phyloP scores from a whole-genome alignment of 2,888 invertebrate genomes.

The Pediacus dermestoides region DNA sequence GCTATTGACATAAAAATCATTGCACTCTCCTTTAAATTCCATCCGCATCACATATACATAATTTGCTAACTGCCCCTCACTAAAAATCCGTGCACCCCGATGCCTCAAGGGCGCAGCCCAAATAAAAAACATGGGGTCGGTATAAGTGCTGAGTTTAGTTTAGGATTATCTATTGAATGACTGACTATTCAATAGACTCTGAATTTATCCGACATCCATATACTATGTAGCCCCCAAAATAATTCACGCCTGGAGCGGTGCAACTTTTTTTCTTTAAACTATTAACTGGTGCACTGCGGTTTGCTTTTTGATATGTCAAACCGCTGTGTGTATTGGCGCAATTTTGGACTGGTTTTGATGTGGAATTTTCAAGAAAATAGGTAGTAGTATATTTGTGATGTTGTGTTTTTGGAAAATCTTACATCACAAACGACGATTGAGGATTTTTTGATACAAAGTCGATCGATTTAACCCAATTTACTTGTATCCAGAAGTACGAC shows the following conservation, averaged over 20 bases:
- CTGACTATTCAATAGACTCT: slow-evolving; percentile 30
- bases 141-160: slow-evolving; percentile 35
- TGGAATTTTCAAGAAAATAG: too few relatives aligned
- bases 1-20: slow-evolving; percentile 27
- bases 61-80: slow-evolving; percentile 17
- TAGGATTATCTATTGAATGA: slow-evolving; percentile 35
- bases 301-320: slow-evolving; percentile 30
- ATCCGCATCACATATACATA: slow-evolving; percentile 20
- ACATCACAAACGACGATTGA: too few relatives aligned
- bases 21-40: slow-evolving; percentile 24
- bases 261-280: slow-evolving; percentile 27
- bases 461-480: too few relatives aligned
- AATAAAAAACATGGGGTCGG: slow-evolving; percentile 17
- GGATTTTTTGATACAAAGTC: too few relatives aligned
- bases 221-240: too few relatives aligned
- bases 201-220: slow-evolving; percentile 29
- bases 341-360: too few relatives aligned
- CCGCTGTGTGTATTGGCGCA: slow-evolving; percentile 16
- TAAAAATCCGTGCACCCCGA: slow-evolving; percentile 1
- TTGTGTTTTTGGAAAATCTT: too few relatives aligned
- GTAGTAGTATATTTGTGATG: too few relatives aligned
- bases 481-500: too few relatives aligned
- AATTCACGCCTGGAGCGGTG: slow-evolving; percentile 29
- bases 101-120: neutral
- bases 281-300: slow-evolving; percentile 26